Base-by-base conservation (phyloP, 2,797 vertebrate genomes). In the Lacerta bilineata region DNA sequence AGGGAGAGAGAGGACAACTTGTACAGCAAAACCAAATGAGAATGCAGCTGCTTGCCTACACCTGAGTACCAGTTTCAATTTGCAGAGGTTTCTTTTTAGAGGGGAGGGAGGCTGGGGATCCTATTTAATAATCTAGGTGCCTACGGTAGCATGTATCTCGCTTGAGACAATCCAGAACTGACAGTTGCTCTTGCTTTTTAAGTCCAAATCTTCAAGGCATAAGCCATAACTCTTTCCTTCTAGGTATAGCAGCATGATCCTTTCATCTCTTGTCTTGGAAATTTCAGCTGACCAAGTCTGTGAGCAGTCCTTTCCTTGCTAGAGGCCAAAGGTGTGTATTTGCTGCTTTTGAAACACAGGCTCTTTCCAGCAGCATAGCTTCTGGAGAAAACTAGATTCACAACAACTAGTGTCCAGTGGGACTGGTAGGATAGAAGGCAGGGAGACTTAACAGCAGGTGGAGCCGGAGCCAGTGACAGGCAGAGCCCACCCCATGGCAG, bases 21-120 rank as follows among this genome's bases (percentile, higher is more conserved):
- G 71, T 41, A 69, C 46, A 59, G 83, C 50, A 84, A 74, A 74
- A 74, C 46, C 18, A 84, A 84, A 41, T 55, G 39, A 74, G 61
- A 43, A 82, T 68, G 79, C 7, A 82, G 25, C 39, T 27, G 13
- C 83, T 55, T 23, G 25, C 69, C 8, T 55, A 3, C 55, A 59
- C 2, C 43, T 83, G n/a, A 59, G 46, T 74, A 11, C 33, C 11
- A 59, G n/a, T 61, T 41, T 59, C 74, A 59, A 36, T 27, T 11
- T 72, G 29, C 33, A 50, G 18, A 6, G 23, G 69, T 46, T 72
- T 11, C 9, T 55, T 74, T 74, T n/a, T 8, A 72, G n/a, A 15
- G 68, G 25, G 20, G 20, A 7, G 43, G 3, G 13, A 41, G 10
- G 10, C 23, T 68, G 66, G 29, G 29, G 41, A 33, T 8, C 13